These are phyloP conservation scores for Heliconius nattereri DNA, from an alignment of 1,140 invertebrate genomes.

Conservation along the genomic window DNA sequence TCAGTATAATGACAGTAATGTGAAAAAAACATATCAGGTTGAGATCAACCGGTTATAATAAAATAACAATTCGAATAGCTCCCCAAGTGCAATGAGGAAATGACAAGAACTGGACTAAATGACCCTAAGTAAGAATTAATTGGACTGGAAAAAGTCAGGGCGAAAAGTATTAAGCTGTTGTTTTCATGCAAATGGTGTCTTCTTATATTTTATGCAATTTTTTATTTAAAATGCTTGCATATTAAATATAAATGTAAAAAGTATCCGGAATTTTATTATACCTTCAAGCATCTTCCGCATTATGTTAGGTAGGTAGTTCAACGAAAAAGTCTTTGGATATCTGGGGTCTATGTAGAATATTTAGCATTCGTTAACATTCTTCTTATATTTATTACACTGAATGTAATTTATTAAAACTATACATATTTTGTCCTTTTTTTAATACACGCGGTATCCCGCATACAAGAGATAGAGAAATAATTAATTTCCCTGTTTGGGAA, in stretches of 20 bases:
- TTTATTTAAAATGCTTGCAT: too few relatives aligned
- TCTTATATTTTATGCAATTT: not conserved
- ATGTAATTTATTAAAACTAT: too few relatives aligned
- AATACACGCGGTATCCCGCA: too few relatives aligned
- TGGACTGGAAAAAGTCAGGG: slow-evolving; percentile 18
- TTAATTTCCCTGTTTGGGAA: too few relatives aligned
- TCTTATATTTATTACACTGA: too few relatives aligned
- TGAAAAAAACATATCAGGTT: slow-evolving; percentile 11
- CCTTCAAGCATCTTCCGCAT: not conserved
- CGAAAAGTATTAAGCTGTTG: not conserved
- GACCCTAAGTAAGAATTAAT: slow-evolving; percentile 15
- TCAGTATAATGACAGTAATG: slow-evolving; percentile 8
- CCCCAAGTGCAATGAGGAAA: slow-evolving; percentile 27
- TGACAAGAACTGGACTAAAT: slow-evolving; percentile 19
- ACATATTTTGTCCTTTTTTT: too few relatives aligned
- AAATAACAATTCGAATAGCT: slow-evolving; percentile 19
- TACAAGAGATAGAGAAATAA: too few relatives aligned
- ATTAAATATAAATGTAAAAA: not conserved
- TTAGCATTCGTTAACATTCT: too few relatives aligned
- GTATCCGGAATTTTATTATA: not conserved
- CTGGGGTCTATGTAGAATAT: too few relatives aligned
- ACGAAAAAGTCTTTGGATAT: not conserved
- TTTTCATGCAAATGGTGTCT: not conserved
- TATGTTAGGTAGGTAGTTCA: not conserved
- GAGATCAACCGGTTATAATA: slow-evolving; percentile 26